Evolutionary conservation across 2,113 vertebrate genomes (phyloP).

Genomic region (Hemiprocne comata): DNA sequence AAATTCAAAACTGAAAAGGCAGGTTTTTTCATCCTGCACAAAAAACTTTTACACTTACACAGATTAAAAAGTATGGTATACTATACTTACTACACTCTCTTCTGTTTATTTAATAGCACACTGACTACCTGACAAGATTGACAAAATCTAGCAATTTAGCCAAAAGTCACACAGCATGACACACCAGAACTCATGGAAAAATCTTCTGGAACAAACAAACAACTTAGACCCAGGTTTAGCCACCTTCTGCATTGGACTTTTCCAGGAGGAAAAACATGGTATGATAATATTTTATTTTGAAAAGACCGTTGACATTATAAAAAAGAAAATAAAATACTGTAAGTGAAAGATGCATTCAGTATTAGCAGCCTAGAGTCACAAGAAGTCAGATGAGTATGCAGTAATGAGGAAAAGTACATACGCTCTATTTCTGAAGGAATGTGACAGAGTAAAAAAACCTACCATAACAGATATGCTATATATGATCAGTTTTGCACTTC

Average conservation of each 20-base stretch:
- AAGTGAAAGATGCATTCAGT: neutral
- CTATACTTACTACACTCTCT: neutral
- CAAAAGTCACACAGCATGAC: neutral
- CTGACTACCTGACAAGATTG: neutral
- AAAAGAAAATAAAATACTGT: neutral
- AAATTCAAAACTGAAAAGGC: neutral
- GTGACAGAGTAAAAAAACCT: neutral
- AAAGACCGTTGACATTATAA: neutral
- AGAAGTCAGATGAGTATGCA: neutral
- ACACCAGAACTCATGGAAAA: neutral
- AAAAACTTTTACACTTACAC: neutral
- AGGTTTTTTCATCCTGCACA: neutral
- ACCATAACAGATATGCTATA: neutral
- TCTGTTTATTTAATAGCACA: neutral
- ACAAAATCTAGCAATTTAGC: neutral
- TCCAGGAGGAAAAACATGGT: fast-evolving
- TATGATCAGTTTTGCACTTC: neutral
- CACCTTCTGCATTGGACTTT: neutral
- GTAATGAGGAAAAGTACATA: neutral
- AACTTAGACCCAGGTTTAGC: neutral
- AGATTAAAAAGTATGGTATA: neutral
- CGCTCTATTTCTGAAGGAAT: neutral
- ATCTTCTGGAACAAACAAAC: neutral
- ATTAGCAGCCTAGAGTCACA: neutral
- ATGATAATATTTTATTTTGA: neutral